phyloP scores from a whole-genome alignment of 1,140 invertebrate species.

The Pantala flavescens region DNA sequence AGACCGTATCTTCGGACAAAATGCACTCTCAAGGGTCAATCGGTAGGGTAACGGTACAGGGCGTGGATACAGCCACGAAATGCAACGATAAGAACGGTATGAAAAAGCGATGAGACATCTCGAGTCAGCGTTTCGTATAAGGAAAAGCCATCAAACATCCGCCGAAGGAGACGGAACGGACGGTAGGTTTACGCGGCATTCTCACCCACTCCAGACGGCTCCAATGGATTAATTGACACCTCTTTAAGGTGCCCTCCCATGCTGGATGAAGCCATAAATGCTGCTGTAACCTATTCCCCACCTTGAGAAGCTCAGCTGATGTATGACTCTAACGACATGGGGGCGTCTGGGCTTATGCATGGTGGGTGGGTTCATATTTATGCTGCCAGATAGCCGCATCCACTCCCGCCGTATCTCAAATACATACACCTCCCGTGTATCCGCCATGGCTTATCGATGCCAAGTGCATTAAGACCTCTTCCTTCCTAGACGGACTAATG shows the following conservation, averaged over 20 bases:
- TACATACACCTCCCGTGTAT: not conserved
- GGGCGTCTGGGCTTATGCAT: not conserved
- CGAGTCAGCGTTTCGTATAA: not conserved
- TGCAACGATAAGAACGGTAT: not conserved
- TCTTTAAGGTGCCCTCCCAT: not conserved
- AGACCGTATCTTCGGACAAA: not conserved
- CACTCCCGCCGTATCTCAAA: not conserved
- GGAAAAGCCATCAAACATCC: not conserved
- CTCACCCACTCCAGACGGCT: not conserved
- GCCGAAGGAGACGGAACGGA: not conserved
- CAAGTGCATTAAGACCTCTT: too few species aligned
- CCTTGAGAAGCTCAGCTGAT: not conserved
- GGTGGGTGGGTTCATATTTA: slow-evolving; percentile 5
- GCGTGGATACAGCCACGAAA: not conserved
- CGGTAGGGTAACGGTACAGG: not conserved
- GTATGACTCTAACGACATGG: slow-evolving; percentile 5
- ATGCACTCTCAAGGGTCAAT: not conserved
- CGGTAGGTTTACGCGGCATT: not conserved
- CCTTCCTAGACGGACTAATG: too few species aligned
- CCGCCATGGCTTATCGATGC: not conserved
- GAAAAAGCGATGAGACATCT: slow-evolving; percentile 9
- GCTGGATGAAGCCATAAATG: not conserved
- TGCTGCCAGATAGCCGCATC: not conserved
- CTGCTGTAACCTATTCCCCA: not conserved
- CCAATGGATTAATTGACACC: slow-evolving; percentile 9